A percentile compares a stretch with the other conserved stretches of the same genome.
These are phyloP conservation scores for Drosophila monieri DNA, from an alignment of 2,888 invertebrate species.

Conservation along the genomic window DNA sequence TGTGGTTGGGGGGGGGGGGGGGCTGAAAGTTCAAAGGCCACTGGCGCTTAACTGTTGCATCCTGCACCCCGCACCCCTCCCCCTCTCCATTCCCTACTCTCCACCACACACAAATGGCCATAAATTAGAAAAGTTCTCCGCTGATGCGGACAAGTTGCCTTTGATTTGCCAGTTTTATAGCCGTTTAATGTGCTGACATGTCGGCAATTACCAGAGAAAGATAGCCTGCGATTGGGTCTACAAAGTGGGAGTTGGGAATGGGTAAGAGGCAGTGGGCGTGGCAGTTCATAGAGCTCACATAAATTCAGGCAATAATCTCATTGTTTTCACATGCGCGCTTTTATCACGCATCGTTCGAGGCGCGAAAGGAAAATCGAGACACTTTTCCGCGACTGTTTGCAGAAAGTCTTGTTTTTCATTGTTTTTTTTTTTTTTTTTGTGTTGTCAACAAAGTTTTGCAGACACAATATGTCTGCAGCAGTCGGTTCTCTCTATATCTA, in stretches of 20 bases:
- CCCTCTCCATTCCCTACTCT: slow-evolving; percentile 17
- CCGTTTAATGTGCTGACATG: slow-evolving; percentile 76
- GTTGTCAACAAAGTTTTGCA: slow-evolving; percentile 72
- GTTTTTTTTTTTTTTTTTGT: slow-evolving; percentile 33
- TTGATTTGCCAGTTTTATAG: slow-evolving; percentile 72
- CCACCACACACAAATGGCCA: slow-evolving; percentile 46
- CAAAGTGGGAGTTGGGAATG: neutral
- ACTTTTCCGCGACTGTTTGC: slow-evolving; percentile 24
- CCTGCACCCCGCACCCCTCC: slow-evolving; percentile 6
- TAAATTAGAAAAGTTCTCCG: slow-evolving; percentile 70
- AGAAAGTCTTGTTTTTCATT: slow-evolving; percentile 21
- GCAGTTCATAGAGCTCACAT: slow-evolving; percentile 56
- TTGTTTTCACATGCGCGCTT: slow-evolving; percentile 71
- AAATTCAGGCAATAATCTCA: slow-evolving; percentile 73
- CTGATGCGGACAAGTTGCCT: slow-evolving; percentile 68
- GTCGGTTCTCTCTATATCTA: slow-evolving; percentile 42
- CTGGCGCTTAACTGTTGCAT: slow-evolving; percentile 71
- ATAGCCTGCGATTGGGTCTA: slow-evolving; percentile 18
- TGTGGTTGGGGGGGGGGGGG: slow-evolving; percentile 29
- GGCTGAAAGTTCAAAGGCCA: slow-evolving; percentile 51
- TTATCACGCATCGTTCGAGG: slow-evolving; percentile 45
- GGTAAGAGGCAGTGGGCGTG: slow-evolving; percentile 3
- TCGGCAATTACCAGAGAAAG: slow-evolving; percentile 62
- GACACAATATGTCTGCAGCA: slow-evolving; percentile 70
- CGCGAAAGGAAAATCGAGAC: slow-evolving; percentile 38